phyloP scores from a whole-genome alignment of 1,140 invertebrate species.

The Panagrolaimus sp. region DNA sequence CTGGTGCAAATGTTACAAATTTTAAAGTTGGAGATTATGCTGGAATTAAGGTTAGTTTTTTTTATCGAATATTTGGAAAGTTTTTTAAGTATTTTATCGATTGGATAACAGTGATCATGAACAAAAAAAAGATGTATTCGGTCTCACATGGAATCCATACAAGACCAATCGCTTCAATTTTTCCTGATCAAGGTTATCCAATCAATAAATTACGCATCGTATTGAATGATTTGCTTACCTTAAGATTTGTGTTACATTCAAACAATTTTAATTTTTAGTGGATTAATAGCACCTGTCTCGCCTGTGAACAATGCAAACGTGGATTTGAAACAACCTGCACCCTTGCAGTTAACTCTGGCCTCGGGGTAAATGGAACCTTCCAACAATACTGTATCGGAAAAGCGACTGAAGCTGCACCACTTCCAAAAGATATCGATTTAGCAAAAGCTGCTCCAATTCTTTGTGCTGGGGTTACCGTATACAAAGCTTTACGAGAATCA shows the following conservation, averaged over 20 bases:
- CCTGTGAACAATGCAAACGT: slow-evolving; percentile 7
- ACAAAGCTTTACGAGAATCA: not conserved
- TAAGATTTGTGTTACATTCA: not conserved
- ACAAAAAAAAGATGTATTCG: too few relatives aligned
- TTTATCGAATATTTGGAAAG: too few relatives aligned
- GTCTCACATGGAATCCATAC: too few relatives aligned
- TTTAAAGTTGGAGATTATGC: slow-evolving; percentile 13
- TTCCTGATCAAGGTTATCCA: too few relatives aligned
- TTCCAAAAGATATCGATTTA: slow-evolving; percentile 8
- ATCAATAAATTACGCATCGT: not conserved
- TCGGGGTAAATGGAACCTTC: not conserved
- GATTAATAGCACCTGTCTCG: slow-evolving; percentile 15
- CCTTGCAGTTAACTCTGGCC: slow-evolving; percentile 1
- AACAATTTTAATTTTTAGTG: slow-evolving; percentile 18
- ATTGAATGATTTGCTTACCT: too few relatives aligned
- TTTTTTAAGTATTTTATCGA: slow-evolving; percentile 1
- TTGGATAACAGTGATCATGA: too few relatives aligned
- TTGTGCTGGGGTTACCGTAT: slow-evolving; percentile 19
- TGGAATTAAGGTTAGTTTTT: slow-evolving; percentile 13
- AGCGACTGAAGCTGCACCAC: not conserved
- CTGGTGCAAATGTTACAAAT: slow-evolving; percentile 5
- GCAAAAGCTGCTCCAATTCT: slow-evolving; percentile 17
- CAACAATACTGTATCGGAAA: slow-evolving; percentile 14
- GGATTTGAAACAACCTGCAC: slow-evolving; percentile 9
- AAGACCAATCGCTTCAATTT: too few relatives aligned